These are phyloP conservation scores for cat (Felis catus) DNA, from an alignment of 2,113 vertebrate genomes.

Conservation along the genomic window F.catus_Fca126_mat1.0 CM031424.1:68687501-68688000, in stretches of 20 bases:
- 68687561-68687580: conserved; percentile 65
- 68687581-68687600: conserved; percentile 48
- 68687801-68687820: not conserved
- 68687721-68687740: not conserved
- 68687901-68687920: not conserved
- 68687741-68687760: not conserved
- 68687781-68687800: not conserved
- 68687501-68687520: conserved; percentile 30
- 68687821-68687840: not conserved
- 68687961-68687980: not conserved
- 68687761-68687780: not conserved
- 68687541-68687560: conserved; percentile 77
- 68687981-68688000: not conserved
- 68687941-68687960: not conserved
- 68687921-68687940: not conserved
- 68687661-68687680: not conserved
- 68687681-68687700: not conserved
- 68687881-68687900: not conserved
- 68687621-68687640: conserved; percentile 58
- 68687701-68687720: not conserved
- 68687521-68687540: conserved; percentile 52
- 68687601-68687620: conserved; percentile 76
- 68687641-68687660: conserved; percentile 44
- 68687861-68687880: not conserved
- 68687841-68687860: not conserved